Evolutionary conservation across 2,888 invertebrate genomes (phyloP).

Genomic region (Sesia bembeciformis): DNA sequence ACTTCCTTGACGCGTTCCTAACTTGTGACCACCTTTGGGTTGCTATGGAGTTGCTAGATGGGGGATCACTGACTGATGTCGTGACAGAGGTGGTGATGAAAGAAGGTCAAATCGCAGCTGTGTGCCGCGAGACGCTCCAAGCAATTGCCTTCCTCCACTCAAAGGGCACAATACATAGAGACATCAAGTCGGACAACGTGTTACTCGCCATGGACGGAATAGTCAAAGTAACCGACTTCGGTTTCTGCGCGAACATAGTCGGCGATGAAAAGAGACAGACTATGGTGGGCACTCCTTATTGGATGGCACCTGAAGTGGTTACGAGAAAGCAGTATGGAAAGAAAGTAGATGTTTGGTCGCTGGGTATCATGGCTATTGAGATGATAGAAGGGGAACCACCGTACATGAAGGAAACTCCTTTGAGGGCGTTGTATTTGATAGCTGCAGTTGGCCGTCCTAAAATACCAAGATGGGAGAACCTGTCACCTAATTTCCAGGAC

Average conservation of each 20-base stretch:
- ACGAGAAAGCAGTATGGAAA: conserved; percentile 95
- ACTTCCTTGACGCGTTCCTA: conserved; percentile 95
- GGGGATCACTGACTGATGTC: conserved; percentile 96
- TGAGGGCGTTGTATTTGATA: conserved; percentile 94
- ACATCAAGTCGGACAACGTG: conserved; percentile 98
- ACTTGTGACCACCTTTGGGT: conserved; percentile 96
- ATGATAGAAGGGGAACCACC: conserved; percentile 96
- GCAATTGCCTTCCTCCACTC: conserved; percentile 93
- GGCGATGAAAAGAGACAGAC: conserved; percentile 97
- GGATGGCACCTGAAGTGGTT: conserved; percentile 98
- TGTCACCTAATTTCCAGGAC: conserved; percentile 85
- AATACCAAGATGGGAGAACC: conserved; percentile 86
- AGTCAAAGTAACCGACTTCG: conserved; percentile 96
- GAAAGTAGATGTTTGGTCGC: conserved; percentile 94
- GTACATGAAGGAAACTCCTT: conserved; percentile 94
- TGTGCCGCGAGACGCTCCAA: conserved; percentile 88
- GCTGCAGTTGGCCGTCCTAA: conserved; percentile 96
- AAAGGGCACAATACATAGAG: conserved; percentile 93
- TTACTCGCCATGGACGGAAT: conserved; percentile 93
- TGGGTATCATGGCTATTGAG: conserved; percentile 99
- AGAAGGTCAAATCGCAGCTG: conserved; percentile 96
- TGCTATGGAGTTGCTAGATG: conserved; percentile 95
- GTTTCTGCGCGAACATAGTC: conserved; percentile 97
- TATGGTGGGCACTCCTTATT: conserved; percentile 98
- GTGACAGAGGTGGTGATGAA: conserved; percentile 98